Percentiles rank a stretch among this genome's conserved stretches.
phyloP scores from a whole-genome alignment of 2,113 vertebrate genomes.

The Empidonax traillii region DNA sequence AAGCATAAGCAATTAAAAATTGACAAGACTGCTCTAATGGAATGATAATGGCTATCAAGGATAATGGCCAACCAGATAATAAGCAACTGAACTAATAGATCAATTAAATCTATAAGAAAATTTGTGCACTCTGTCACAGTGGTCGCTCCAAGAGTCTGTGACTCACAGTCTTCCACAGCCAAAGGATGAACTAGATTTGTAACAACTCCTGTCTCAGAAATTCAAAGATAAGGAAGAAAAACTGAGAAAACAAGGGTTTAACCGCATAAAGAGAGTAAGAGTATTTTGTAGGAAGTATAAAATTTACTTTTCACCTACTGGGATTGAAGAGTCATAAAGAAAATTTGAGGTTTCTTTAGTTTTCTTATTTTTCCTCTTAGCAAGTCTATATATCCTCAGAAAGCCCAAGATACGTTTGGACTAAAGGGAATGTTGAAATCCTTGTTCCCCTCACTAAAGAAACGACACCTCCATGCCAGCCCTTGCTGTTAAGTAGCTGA shows the following conservation, averaged over 20 bases:
- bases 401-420: not conserved
- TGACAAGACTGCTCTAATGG: not conserved
- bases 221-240: not conserved
- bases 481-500: conserved; percentile 55
- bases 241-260: not conserved
- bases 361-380: not conserved
- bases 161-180: accelerated
- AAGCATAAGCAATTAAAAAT: conserved; percentile 1
- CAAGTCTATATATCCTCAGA: not conserved
- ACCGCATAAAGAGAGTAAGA: not conserved
- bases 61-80: not conserved
- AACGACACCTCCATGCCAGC: not conserved
- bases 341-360: accelerated
- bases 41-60: not conserved
- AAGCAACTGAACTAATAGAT: not conserved
- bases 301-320: not conserved
- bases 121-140: not conserved
- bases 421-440: not conserved
- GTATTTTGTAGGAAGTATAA: not conserved
- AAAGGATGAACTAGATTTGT: not conserved
- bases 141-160: not conserved
- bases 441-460: not conserved
- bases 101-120: not conserved
- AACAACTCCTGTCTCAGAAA: not conserved
- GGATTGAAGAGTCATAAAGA: not conserved